Evolutionary conservation across 2,113 vertebrate species (phyloP).

Genomic region (Gallinago jamesoni): DNA sequence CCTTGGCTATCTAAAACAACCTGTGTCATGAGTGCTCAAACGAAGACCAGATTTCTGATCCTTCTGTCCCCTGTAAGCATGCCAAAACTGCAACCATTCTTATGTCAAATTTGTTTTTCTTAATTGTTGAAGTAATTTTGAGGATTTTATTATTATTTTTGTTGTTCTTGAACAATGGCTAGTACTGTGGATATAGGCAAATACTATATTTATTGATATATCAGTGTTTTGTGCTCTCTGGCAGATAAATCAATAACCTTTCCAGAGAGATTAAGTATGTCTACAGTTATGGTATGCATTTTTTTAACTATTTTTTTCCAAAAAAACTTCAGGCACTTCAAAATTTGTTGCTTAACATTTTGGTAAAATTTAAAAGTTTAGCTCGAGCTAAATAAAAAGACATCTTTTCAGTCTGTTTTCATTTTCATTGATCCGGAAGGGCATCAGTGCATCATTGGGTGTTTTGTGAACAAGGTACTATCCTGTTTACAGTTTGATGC

Average conservation of each 20-base stretch:
- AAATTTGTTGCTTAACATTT: background rate
- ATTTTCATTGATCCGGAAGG: background rate
- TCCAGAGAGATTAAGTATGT: background rate
- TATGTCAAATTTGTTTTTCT: background rate
- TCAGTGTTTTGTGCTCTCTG: background rate
- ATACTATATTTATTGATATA: background rate
- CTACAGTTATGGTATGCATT: background rate
- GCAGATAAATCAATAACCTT: background rate
- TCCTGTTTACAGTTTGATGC: background rate
- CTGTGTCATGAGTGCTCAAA: background rate
- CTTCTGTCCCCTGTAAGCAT: background rate
- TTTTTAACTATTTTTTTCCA: rapidly evolving
- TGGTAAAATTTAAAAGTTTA: background rate
- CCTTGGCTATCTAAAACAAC: background rate
- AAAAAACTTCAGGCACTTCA: background rate
- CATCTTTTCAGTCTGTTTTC: background rate
- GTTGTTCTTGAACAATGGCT: background rate
- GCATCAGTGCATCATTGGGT: background rate
- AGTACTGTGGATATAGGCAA: background rate
- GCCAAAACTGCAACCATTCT: background rate
- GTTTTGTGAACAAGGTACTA: background rate
- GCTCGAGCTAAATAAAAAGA: background rate
- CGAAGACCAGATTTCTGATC: background rate
- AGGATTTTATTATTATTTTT: background rate
- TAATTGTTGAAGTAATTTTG: background rate